These are phyloP conservation scores for Diploscapter pachys DNA, from an alignment of 1,140 invertebrate genomes.

Conservation along the genomic window DNA sequence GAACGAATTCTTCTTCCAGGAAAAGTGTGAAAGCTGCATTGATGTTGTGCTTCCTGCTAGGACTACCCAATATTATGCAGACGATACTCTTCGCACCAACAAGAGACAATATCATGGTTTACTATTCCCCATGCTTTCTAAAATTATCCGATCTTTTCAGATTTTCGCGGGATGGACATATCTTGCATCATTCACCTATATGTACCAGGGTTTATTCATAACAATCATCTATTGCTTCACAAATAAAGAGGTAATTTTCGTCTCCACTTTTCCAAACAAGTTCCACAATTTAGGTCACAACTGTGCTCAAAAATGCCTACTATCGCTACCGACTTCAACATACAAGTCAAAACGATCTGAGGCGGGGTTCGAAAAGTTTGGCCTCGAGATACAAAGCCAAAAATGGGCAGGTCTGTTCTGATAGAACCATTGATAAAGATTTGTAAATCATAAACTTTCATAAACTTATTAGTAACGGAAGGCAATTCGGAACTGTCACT, in stretches of 20 bases:
- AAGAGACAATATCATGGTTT: conserved; percentile 57
- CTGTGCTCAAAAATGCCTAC: conserved; percentile 48
- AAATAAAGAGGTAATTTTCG: conserved; percentile 49
- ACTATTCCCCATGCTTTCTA: conserved; percentile 11
- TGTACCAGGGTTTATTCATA: conserved; percentile 59
- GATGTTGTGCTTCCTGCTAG: conserved; percentile 57
- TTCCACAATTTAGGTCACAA: conserved; percentile 41
- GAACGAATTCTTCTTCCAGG: conserved; percentile 37
- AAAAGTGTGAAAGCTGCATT: conserved; percentile 58
- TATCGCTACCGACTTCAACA: conserved; percentile 50
- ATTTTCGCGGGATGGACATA: conserved; percentile 59
- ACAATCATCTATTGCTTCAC: conserved; percentile 59
- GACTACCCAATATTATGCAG: conserved; percentile 59
- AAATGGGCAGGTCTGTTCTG: conserved; percentile 21
- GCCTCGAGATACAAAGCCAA: conserved; percentile 45
- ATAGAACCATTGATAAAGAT: conserved; percentile 3
- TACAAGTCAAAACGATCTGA: conserved; percentile 47
- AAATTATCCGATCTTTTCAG: conserved; percentile 34
- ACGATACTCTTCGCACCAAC: conserved; percentile 58
- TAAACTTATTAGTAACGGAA: not conserved
- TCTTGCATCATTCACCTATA: conserved; percentile 57
- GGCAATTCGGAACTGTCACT: not conserved
- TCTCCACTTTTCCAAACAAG: not conserved
- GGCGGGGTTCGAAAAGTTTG: conserved; percentile 48
- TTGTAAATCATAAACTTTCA: not conserved